phyloP scores from a whole-genome alignment of 2,797 vertebrate species.

The Schizopygopsis malacanthus region DNA sequence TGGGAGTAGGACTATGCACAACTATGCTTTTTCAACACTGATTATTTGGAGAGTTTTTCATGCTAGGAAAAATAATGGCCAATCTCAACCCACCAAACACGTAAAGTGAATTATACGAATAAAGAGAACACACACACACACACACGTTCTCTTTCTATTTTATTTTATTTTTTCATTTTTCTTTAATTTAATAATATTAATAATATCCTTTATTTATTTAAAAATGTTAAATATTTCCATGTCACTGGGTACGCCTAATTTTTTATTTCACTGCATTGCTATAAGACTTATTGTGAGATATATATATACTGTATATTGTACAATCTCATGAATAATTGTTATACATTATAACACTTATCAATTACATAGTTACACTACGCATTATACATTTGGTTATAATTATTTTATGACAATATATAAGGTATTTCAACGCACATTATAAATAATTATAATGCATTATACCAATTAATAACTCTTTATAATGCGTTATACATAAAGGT shows the following conservation, averaged over 20 bases:
- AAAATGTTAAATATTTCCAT: not conserved
- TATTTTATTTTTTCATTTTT: not conserved
- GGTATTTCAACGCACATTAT: not conserved
- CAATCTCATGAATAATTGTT: not conserved
- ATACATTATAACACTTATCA: not conserved
- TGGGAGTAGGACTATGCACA: not conserved
- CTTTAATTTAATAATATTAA: not conserved
- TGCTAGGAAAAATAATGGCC: not conserved
- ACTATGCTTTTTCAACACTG: not conserved
- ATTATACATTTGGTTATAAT: not conserved
- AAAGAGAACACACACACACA: not conserved
- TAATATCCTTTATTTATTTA: not conserved
- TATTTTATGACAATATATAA: not conserved
- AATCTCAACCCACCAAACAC: not conserved
- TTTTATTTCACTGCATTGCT: not conserved
- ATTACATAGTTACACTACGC: not conserved
- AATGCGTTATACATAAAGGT: not conserved
- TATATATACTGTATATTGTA: too few relatives aligned
- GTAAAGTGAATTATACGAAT: not conserved
- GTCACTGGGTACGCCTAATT: not conserved
- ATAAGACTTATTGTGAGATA: not conserved
- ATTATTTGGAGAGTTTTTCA: slow-evolving; percentile 12
- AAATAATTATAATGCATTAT: not conserved
- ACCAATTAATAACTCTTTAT: not conserved
- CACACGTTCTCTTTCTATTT: not conserved